Evolutionary conservation across 2,888 invertebrate species (phyloP).

Genomic region (Standfussiana lucernea): DNA sequence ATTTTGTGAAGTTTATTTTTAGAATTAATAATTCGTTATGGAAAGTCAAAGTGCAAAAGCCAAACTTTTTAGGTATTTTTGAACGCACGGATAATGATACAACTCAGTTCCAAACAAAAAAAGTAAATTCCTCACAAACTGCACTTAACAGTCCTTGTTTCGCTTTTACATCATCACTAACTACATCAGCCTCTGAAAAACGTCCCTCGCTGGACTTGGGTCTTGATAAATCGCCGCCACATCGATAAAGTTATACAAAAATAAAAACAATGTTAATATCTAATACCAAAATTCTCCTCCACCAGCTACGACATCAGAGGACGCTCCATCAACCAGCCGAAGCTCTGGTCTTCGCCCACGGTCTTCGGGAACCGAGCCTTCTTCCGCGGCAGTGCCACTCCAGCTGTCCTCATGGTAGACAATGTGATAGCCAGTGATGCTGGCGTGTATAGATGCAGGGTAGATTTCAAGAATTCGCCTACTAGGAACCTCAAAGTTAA

Average conservation of each 20-base stretch:
- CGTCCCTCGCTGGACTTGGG: background rate
- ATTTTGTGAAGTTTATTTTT: background rate
- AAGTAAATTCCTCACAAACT: background rate
- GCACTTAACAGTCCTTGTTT: background rate
- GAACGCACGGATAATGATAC: background rate
- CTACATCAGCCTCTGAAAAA: background rate
- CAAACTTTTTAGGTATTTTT: background rate
- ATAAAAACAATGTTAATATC: background rate
- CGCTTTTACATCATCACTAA: background rate
- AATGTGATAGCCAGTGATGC: constrained; percentile 94
- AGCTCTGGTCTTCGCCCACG: constrained; percentile 95
- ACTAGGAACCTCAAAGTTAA: constrained; percentile 97
- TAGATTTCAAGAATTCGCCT: constrained; percentile 97
- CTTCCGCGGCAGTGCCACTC: constrained; percentile 94
- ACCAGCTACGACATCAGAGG: constrained; percentile 95
- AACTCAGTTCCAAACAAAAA: background rate
- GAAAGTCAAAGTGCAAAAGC: background rate
- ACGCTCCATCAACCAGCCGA: constrained; percentile 93
- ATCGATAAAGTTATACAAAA: background rate
- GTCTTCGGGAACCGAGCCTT: constrained; percentile 94
- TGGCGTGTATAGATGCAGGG: constrained; percentile 96
- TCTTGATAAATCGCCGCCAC: background rate
- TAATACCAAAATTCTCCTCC: background rate
- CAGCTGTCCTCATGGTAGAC: constrained; percentile 94
- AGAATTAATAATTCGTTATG: background rate